Percentiles rank a stretch among this genome's conserved stretches.
phyloP scores from a whole-genome alignment of 2,113 vertebrate genomes.

The Chrysemys picta region DNA sequence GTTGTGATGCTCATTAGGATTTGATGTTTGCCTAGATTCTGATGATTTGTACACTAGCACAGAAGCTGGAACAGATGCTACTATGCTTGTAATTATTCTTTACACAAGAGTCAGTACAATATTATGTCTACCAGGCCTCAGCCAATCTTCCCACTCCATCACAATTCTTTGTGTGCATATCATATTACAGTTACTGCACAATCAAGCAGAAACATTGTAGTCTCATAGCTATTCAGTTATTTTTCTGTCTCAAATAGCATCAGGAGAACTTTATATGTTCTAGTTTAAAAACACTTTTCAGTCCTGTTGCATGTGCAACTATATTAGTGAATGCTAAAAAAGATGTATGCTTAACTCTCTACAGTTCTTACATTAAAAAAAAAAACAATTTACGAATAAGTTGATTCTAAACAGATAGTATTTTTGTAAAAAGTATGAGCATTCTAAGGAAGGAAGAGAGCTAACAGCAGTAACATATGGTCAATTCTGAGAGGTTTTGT shows the following conservation, averaged over 20 bases:
- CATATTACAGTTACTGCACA: constrained; percentile 18
- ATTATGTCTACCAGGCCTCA: not conserved
- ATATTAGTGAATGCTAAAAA: not conserved
- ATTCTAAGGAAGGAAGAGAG: not conserved
- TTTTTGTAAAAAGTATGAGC: not conserved
- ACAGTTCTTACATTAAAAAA: not conserved
- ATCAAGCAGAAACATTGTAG: not conserved
- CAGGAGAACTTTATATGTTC: not conserved
- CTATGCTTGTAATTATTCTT: not conserved
- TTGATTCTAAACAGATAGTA: not conserved
- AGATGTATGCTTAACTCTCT: not conserved
- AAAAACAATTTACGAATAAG: not conserved
- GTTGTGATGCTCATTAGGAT: not conserved
- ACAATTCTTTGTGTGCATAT: not conserved
- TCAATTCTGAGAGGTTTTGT: not conserved
- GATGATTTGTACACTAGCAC: not conserved
- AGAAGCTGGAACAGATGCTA: constrained; percentile 41
- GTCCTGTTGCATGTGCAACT: not conserved
- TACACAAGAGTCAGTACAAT: not conserved
- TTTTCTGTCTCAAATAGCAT: not conserved
- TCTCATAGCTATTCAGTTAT: not conserved
- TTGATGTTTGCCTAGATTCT: not conserved
- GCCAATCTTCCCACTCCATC: not conserved
- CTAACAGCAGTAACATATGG: not conserved
- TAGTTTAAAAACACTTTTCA: not conserved